Evolutionary conservation across 2,113 vertebrate species (phyloP), one percentile per base, ranked within the genome.

Genomic region (Anoplopoma fimbria): DNA sequence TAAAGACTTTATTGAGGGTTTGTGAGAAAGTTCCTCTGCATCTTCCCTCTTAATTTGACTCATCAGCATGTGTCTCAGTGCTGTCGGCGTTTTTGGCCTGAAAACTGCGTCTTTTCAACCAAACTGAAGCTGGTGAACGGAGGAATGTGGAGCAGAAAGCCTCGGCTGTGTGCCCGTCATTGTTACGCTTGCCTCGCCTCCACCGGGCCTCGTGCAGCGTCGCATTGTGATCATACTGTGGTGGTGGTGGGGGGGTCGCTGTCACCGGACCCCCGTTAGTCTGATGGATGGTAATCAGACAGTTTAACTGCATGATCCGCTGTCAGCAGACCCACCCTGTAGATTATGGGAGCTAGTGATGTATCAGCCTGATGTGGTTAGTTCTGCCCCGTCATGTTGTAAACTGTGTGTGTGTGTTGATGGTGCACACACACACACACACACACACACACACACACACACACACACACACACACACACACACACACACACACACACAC

Each of bases 141-240:
- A 87, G 90, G 90, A 92, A 90, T 90, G 89, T 15, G 62, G 25
- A 33, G 84, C 53, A 65, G 76, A 79, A 82, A n/a, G n/a, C n/a
- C n/a, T n/a, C n/a, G n/a, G n/a, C n/a, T n/a, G n/a, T n/a, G n/a
- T n/a, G n/a, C 80, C 75, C 77, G 38, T 79, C 83, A 58, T 70
- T 82, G 92, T 79, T 34, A 5, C 55, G 70, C 87, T 79, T 78
- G 65, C 79, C 77, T 77, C 45, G 0, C 42, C 69, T 38, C 78
- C 67, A 83, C 53, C 60, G 67, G 82, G 77, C 74, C 88, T 71
- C 55, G 1, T 82, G 84, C 55, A 2, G 64, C 0, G 69, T 78
- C 87, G 77, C 76, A 85, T 87, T 87, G 82, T 87, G 77, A 51
- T 63, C 87, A 87, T 89, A 42, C 77, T 82, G 83, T 25, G 69